Percentiles rank a stretch among this genome's conserved stretches.
Conservation (phyloP, 2,797 vertebrate species). For the Coregonus ussuriensis region DNA sequence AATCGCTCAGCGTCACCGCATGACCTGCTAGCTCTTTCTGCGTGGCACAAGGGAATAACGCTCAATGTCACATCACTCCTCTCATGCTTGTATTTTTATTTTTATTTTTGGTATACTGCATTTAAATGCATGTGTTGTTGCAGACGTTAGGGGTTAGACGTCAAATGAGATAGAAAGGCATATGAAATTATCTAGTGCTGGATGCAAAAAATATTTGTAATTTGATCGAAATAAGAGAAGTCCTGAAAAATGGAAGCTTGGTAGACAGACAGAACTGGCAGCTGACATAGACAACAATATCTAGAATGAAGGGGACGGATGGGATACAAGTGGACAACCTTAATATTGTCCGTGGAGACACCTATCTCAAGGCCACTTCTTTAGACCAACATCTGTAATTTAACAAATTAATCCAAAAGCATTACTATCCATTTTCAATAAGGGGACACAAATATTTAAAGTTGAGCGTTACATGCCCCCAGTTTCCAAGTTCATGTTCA, state of each 20-base stretch:
- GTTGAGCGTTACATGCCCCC: neutral
- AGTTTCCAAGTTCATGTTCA: neutral
- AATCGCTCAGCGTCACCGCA: slow-evolving; percentile 56
- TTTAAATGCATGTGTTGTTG: slow-evolving; percentile 55
- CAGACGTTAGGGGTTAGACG: slow-evolving; percentile 43
- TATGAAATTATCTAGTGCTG: slow-evolving; percentile 59
- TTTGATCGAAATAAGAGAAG: slow-evolving; percentile 57
- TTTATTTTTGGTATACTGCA: slow-evolving; percentile 44
- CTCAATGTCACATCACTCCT: slow-evolving; percentile 73
- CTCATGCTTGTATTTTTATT: slow-evolving; percentile 61
- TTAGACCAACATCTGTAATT: neutral
- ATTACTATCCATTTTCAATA: no score
- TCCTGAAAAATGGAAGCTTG: slow-evolving; percentile 44
- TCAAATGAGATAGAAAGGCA: slow-evolving; percentile 49
- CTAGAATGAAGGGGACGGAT: slow-evolving; percentile 41
- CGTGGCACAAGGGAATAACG: slow-evolving; percentile 57
- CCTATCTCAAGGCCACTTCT: slow-evolving; percentile 21
- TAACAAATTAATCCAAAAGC: no score
- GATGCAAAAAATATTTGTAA: slow-evolving; percentile 64
- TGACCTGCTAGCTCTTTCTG: slow-evolving; percentile 61
- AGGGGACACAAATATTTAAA: no score
- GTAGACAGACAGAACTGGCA: slow-evolving; percentile 37
- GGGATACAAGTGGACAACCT: slow-evolving; percentile 35
- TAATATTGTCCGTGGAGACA: slow-evolving; percentile 42
- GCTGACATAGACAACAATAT: slow-evolving; percentile 48